These are phyloP conservation scores for Cairina moschata DNA, from an alignment of 2,113 vertebrate species.

Conservation along the genomic window DNA sequence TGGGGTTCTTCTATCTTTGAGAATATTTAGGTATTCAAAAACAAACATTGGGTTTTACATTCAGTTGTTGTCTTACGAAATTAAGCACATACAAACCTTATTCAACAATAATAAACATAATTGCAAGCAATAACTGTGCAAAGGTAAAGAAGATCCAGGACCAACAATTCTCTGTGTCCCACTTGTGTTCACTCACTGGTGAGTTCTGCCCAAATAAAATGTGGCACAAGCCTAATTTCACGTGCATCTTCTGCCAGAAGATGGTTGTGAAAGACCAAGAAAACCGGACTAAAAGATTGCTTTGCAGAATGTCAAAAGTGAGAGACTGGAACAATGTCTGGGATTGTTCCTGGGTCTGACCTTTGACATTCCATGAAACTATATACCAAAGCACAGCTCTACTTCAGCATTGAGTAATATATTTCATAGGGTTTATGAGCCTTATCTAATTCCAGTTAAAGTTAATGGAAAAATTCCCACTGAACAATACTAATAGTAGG, in stretches of 20 bases:
- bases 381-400: not conserved
- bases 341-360: conserved; percentile 7
- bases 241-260: not conserved
- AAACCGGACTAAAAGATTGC: not conserved
- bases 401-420: not conserved
- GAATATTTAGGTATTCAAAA: not conserved
- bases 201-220: not conserved
- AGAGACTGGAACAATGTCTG: conserved; percentile 8
- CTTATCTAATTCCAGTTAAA: conserved; percentile 36
- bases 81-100: not conserved
- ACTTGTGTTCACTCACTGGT: rapidly evolving
- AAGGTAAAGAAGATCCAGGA: not conserved
- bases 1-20: not conserved
- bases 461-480: conserved; percentile 1
- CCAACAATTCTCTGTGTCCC: rapidly evolving
- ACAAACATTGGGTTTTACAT: not conserved
- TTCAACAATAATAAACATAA: rapidly evolving
- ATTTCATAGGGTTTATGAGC: conserved; percentile 32
- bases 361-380: conserved; percentile 50
- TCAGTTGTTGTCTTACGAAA: not conserved
- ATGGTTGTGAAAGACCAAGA: rapidly evolving
- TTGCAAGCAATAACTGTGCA: not conserved
- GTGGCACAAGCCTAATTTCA: not conserved
- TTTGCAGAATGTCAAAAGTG: not conserved
- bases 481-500: not conserved